Percentiles rank a stretch among this genome's conserved stretches.
phyloP scores from a whole-genome alignment of 2,113 vertebrate species.

The Nothobranchius kuhntae region DNA sequence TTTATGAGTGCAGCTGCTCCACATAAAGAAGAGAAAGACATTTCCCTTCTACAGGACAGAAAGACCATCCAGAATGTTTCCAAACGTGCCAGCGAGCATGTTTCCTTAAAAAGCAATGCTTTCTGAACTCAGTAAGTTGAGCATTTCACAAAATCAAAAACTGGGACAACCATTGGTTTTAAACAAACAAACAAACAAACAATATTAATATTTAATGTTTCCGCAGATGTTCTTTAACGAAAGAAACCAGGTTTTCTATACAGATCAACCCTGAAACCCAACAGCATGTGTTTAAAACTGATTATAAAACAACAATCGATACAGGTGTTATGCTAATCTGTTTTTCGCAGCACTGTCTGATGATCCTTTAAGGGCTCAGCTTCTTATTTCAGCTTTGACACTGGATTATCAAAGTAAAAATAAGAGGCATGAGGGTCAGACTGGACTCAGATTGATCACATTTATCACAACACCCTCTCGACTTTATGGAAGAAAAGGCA shows the following conservation, averaged over 20 bases:
- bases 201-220: no score
- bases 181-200: no score
- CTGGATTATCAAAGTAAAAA: slow-evolving; percentile 17
- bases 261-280: no score
- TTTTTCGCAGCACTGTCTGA: background rate
- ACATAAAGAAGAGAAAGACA: background rate
- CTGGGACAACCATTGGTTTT: no score
- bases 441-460: slow-evolving; percentile 39
- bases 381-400: slow-evolving; percentile 3
- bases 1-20: background rate
- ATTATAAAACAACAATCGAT: no score
- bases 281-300: no score
- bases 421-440: slow-evolving; percentile 25
- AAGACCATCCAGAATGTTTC: background rate
- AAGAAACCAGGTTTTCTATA: no score
- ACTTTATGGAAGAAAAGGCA: slow-evolving; percentile 34
- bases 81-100: background rate
- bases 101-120: background rate
- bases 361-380: background rate
- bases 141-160: no score
- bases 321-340: no score
- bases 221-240: no score
- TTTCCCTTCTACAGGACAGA: background rate
- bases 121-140: no score
- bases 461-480: slow-evolving; percentile 52